phyloP scores from a whole-genome alignment of 1,140 invertebrate genomes.

The Drosophila bipectinata region DNA sequence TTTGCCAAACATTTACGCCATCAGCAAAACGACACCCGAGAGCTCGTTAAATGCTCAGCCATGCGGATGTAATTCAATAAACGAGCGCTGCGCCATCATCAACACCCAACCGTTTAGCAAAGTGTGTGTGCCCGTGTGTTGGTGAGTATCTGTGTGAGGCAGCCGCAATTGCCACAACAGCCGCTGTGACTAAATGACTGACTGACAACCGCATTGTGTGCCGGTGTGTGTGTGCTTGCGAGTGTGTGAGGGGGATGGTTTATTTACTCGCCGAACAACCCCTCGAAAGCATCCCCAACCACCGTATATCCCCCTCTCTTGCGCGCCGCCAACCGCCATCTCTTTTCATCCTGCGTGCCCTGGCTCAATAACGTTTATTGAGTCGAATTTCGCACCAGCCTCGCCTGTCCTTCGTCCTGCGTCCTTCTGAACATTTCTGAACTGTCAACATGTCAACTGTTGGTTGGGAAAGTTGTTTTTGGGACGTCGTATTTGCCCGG shows the following conservation, averaged over 20 bases:
- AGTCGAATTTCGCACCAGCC: conserved; percentile 77
- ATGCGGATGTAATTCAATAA: conserved; percentile 83
- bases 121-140: conserved; percentile 22
- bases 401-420: conserved; percentile 37
- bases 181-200: conserved; percentile 76
- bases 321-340: background rate
- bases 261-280: conserved; percentile 77
- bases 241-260: conserved; percentile 60
- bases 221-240: background rate
- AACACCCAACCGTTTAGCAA: conserved; percentile 71
- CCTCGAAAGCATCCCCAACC: conserved; percentile 31
- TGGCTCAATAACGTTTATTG: conserved; percentile 77
- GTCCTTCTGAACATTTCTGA: conserved; percentile 47
- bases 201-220: conserved; percentile 73
- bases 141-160: conserved; percentile 30
- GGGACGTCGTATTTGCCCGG: conserved; percentile 1
- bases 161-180: conserved; percentile 68
- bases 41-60: conserved; percentile 82
- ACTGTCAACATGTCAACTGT: conserved; percentile 78
- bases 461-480: conserved; percentile 14
- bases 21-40: conserved; percentile 82
- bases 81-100: conserved; percentile 76
- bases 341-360: conserved; percentile 24
- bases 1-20: conserved; percentile 83
- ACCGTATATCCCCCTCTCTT: conserved; percentile 5